These are phyloP conservation scores for Pandemis cinnamomeana DNA, from an alignment of 2,888 invertebrate species.

Conservation along the genomic window DNA sequence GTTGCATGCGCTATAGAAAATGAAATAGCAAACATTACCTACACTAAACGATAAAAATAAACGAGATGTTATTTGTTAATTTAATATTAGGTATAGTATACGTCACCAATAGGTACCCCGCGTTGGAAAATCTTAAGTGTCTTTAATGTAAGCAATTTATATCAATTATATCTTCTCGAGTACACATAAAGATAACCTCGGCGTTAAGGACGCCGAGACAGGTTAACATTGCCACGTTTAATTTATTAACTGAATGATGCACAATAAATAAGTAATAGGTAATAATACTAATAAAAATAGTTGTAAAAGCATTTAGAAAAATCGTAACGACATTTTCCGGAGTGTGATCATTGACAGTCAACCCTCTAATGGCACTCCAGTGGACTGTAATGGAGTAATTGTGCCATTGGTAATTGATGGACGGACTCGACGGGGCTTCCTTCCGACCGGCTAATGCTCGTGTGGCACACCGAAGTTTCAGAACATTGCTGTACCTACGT, in stretches of 20 bases:
- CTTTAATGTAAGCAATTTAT: conserved; percentile 27
- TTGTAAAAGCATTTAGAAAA: conserved; percentile 25
- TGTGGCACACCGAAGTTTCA: conserved; percentile 33
- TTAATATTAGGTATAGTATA: background rate
- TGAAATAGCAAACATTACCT: conserved; percentile 6
- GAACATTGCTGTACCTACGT: background rate
- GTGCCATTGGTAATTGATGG: conserved; percentile 69
- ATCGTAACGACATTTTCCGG: conserved; percentile 46
- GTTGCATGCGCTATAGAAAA: conserved; percentile 1
- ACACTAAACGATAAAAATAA: background rate
- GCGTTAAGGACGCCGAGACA: background rate
- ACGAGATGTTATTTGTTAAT: conserved; percentile 17
- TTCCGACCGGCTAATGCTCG: conserved; percentile 65
- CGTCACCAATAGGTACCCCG: background rate
- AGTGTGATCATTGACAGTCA: conserved; percentile 54
- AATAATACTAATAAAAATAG: background rate
- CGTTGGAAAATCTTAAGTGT: conserved; percentile 17
- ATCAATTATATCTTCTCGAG: conserved; percentile 21
- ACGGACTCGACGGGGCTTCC: conserved; percentile 55
- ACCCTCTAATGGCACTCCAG: conserved; percentile 58
- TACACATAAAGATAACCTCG: conserved; percentile 19
- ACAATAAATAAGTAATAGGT: background rate
- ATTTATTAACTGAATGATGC: background rate
- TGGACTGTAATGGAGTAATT: conserved; percentile 70
- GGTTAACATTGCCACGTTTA: background rate